These are phyloP conservation scores for Stenichneumon culpator DNA, from an alignment of 2,888 invertebrate genomes.

Conservation along the genomic window DNA sequence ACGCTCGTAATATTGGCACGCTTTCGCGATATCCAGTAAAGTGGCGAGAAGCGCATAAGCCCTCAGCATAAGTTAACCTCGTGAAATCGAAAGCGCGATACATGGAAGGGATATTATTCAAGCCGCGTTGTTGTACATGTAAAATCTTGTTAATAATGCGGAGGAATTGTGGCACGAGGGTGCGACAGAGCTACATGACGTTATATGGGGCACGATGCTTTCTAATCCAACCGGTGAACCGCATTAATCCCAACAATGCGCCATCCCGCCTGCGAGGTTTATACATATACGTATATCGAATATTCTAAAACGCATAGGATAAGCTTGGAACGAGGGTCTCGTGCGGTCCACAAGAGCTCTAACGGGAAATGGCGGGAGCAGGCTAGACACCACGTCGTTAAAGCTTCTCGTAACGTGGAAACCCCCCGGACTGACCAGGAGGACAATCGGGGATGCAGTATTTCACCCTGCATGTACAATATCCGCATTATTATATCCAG, in stretches of 20 bases:
- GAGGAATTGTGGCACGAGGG: slow-evolving; percentile 32
- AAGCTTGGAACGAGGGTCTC: slow-evolving; percentile 44
- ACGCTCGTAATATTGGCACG: too few species aligned
- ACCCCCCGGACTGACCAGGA: slow-evolving; percentile 16
- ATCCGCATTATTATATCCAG: slow-evolving; percentile 41
- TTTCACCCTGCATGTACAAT: slow-evolving; percentile 38
- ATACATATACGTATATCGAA: slow-evolving; percentile 27
- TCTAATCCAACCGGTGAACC: slow-evolving; percentile 69
- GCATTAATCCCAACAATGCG: slow-evolving; percentile 68
- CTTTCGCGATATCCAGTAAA: background rate
- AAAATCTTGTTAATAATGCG: slow-evolving; percentile 68
- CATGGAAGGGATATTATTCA: background rate
- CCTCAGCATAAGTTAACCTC: background rate
- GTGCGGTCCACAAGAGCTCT: slow-evolving; percentile 46
- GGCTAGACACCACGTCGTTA: slow-evolving; percentile 52
- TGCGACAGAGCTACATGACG: slow-evolving; percentile 19
- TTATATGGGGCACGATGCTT: slow-evolving; percentile 54
- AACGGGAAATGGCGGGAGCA: slow-evolving; percentile 48
- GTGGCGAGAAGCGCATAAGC: too few species aligned
- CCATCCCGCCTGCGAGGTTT: slow-evolving; percentile 18
- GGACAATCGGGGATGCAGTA: slow-evolving; percentile 49
- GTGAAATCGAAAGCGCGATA: background rate
- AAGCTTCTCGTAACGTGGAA: slow-evolving; percentile 56
- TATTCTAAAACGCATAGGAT: slow-evolving; percentile 38
- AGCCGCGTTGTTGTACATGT: slow-evolving; percentile 21